Conservation (phyloP, 2,113 vertebrate genomes). For the Pomatostomus ruficeps region DNA sequence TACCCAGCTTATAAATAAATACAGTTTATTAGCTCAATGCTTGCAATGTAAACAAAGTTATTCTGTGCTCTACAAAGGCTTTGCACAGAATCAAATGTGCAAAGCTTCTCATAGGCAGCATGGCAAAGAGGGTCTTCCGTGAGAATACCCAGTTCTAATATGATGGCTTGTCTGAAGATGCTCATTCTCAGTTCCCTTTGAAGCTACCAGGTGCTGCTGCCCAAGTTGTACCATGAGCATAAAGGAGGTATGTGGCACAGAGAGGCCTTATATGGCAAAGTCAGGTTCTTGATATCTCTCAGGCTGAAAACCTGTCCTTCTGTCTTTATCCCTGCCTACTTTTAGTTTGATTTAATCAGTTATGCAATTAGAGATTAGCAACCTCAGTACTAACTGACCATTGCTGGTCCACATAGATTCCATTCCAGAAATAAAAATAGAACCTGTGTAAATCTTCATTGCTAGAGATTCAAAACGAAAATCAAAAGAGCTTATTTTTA, state of each 20-base stretch:
- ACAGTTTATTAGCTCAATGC: not conserved
- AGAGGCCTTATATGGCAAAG: not conserved
- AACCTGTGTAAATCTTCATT: not conserved
- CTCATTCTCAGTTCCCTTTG: accelerated
- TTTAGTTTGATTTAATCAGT: not conserved
- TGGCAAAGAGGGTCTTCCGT: not conserved
- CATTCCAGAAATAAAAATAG: not conserved
- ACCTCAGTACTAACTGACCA: not conserved
- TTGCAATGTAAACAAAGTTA: not conserved
- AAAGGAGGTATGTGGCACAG: accelerated
- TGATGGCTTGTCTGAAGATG: not conserved
- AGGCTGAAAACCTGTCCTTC: not conserved
- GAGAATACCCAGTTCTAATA: not conserved
- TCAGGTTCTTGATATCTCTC: not conserved
- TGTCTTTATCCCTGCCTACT: not conserved
- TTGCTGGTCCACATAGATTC: not conserved
- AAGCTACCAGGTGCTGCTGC: not conserved
- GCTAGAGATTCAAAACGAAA: not conserved
- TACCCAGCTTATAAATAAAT: not conserved
- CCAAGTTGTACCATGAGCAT: not conserved
- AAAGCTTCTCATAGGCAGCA: not conserved
- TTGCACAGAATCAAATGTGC: not conserved
- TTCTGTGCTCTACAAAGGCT: not conserved
- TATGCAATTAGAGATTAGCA: not conserved
- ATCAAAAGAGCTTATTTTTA: not conserved